Base-by-base conservation (phyloP, 1,140 invertebrate species). In the Vanessa atalanta region DNA sequence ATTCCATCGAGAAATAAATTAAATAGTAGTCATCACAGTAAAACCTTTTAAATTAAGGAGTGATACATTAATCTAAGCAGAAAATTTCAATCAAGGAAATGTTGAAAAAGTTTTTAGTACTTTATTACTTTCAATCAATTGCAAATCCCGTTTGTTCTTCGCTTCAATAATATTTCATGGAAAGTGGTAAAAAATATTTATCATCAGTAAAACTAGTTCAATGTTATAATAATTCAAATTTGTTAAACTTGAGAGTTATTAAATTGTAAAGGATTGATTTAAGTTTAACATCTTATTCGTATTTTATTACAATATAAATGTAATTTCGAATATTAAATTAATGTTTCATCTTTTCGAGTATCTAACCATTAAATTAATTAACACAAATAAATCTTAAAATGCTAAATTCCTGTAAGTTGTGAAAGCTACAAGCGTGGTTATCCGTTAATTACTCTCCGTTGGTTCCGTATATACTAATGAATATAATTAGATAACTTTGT, bases 51-150 rank as follows among this genome's bases (percentile, higher is more conserved):
- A 60, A 69, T 37, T 26, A 23, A 60, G 43, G 53, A 43, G 55
- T 57, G 55, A 60, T 31, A 55, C 66, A 9, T 70, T 61, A 43
- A 70, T 70, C 31, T 70, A 31, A 60, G 23, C 5, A 26, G n/a
- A 61, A 70, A 70, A 48, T 48, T 70, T 47, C 68, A 70, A 55
- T 61, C 50, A 48, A 60, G 50, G 47, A 61, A 70, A 61, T 70
- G 43, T 70, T 70, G 31, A 55, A 15, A 13, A 57, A 69, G 31
- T 69, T 69, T 67, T 69, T 70, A 47, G 47, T 48, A 47, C n/a
- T 50, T 16, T 70, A 47, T 23, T 31, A 47, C 31, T 50, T 16
- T 70, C 43, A 61, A 70, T 70, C 48, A 70, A 70, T n/a, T 55
- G 3, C 6, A 43, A 5, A n/a, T 51, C 12, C 4, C n/a, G 5